These are phyloP conservation scores for Callospermophilus lateralis DNA, from an alignment of 2,113 vertebrate species.

Conservation along the genomic window DNA sequence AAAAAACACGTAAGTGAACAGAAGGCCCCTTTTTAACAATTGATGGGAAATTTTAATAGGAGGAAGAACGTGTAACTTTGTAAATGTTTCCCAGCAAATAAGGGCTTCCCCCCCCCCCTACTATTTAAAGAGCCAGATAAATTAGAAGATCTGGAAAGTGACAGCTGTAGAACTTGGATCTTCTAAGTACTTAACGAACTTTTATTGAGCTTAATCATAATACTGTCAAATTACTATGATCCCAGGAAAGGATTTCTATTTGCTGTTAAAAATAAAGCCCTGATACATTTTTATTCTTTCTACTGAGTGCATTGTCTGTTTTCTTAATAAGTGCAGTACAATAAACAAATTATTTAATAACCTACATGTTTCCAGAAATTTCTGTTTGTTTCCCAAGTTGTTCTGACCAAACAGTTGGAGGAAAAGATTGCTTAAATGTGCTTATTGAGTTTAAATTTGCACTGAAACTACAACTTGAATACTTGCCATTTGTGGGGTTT, in stretches of 20 bases:
- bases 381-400: constrained; percentile 25
- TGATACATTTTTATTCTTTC: constrained; percentile 92
- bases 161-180: constrained; percentile 69
- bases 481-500: neutral
- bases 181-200: neutral
- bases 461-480: neutral
- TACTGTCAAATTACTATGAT: constrained; percentile 74
- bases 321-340: constrained; percentile 86
- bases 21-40: constrained; percentile 36
- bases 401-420: neutral
- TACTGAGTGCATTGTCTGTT: constrained; percentile 88
- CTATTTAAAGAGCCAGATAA: constrained; percentile 68
- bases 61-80: constrained; percentile 39
- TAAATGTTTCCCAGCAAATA: constrained; percentile 62
- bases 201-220: constrained; percentile 77
- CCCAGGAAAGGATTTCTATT: constrained; percentile 88
- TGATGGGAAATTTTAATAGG: constrained; percentile 54
- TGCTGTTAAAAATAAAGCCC: constrained; percentile 85
- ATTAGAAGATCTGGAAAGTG: constrained; percentile 53
- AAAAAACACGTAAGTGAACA: neutral
- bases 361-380: constrained; percentile 53
- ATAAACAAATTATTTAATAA: constrained; percentile 90
- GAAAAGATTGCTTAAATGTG: neutral
- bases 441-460: neutral
- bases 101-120: neutral